A percentile compares a stretch with the other conserved stretches of the same genome.
These are phyloP conservation scores for Euura saliciscinereae DNA, from an alignment of 1,140 invertebrate genomes.

Conservation along the genomic window DNA sequence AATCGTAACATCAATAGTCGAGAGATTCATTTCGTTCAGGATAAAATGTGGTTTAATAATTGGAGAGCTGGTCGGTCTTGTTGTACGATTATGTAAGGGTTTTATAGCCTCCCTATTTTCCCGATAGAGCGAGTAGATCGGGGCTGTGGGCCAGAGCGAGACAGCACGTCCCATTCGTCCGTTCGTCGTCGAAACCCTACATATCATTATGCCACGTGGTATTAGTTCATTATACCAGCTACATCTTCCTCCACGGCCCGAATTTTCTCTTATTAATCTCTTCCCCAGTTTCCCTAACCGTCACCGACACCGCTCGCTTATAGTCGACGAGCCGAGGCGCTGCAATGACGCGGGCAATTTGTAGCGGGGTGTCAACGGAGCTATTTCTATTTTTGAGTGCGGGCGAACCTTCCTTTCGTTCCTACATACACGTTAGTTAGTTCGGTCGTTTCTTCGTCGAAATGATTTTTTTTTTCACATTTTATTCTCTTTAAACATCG, in stretches of 20 bases:
- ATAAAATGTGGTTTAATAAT: too few relatives aligned
- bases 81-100: too few relatives aligned
- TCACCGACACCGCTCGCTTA: too few relatives aligned
- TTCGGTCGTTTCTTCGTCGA: slow-evolving; percentile 22
- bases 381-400: slow-evolving; percentile 56
- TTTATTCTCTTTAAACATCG: slow-evolving; percentile 14
- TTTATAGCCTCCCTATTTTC: too few relatives aligned
- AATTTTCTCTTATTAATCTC: slow-evolving; percentile 18
- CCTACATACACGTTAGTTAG: slow-evolving; percentile 13
- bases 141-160: background rate
- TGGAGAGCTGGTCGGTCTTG: too few relatives aligned
- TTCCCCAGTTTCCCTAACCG: background rate
- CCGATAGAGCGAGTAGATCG: too few relatives aligned
- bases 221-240: slow-evolving; percentile 20
- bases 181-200: slow-evolving; percentile 14
- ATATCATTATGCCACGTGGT: slow-evolving; percentile 16
- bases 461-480: slow-evolving; percentile 9
- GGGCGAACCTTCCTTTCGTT: slow-evolving; percentile 28
- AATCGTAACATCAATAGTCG: too few relatives aligned
- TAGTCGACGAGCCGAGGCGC: slow-evolving; percentile 8
- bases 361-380: slow-evolving; percentile 56
- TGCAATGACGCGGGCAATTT: slow-evolving; percentile 59
- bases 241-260: slow-evolving; percentile 17
- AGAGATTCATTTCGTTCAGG: too few relatives aligned
- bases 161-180: slow-evolving; percentile 13